Percentiles rank a stretch among this genome's conserved stretches.
Conservation (phyloP, 2,113 vertebrate species). For the Petrocephalus microphthalmus region DNA sequence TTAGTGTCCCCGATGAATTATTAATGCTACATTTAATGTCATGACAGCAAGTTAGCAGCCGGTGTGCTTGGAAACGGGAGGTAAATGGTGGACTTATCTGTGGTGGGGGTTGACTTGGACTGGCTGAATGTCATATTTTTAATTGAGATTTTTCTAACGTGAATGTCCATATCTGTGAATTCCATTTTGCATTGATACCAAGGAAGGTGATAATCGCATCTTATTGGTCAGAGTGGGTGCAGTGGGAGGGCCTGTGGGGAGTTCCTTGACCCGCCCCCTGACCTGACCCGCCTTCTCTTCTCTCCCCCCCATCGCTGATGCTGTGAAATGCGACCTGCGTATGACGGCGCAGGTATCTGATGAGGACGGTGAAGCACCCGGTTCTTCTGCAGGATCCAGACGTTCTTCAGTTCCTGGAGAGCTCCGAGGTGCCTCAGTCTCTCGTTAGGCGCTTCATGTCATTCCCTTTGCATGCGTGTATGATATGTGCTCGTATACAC, state of each 20-base stretch:
- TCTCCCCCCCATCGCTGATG: neutral
- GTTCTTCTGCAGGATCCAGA: slow-evolving; percentile 90
- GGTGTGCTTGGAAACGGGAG: neutral
- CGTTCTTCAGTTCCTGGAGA: slow-evolving; percentile 91
- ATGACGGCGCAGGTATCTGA: slow-evolving; percentile 73
- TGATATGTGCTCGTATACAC: neutral
- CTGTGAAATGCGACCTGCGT: neutral
- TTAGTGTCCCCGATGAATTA: neutral
- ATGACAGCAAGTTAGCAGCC: neutral
- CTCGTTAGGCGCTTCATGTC: neutral
- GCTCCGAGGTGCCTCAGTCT: slow-evolving; percentile 72
- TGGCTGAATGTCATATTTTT: neutral
- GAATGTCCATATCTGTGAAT: neutral
- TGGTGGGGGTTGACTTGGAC: neutral
- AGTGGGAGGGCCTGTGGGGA: neutral
- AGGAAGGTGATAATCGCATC: neutral
- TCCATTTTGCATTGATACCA: neutral
- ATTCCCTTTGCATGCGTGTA: neutral
- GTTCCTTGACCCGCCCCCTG: neutral
- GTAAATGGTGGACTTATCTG: neutral
- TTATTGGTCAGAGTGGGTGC: neutral
- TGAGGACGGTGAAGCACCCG: slow-evolving; percentile 90
- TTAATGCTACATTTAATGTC: neutral
- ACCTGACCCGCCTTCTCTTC: neutral
- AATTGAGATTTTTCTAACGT: neutral